Evolutionary conservation across 1,140 invertebrate genomes (phyloP).

Genomic region (Drosophila trapezifrons): DNA sequence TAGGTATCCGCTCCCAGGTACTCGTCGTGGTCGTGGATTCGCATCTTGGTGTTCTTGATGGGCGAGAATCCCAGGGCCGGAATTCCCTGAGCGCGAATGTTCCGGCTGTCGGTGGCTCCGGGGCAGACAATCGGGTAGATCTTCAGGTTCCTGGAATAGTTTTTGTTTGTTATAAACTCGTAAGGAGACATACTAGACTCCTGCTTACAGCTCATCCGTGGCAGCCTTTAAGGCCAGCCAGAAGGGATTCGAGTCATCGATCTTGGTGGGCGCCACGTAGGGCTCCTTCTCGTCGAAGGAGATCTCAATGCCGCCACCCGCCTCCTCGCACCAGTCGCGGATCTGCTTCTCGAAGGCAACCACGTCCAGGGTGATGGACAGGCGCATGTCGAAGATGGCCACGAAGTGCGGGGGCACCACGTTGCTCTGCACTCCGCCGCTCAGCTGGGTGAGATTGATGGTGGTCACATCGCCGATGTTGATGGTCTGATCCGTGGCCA

Average conservation of each 20-base stretch:
- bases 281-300: constrained; percentile 89
- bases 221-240: constrained; percentile 91
- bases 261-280: constrained; percentile 87
- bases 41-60: constrained; percentile 89
- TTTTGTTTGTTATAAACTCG: background rate
- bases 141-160: constrained; percentile 84
- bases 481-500: constrained; percentile 87
- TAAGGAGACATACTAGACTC: constrained; percentile 85
- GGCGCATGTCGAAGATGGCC: constrained; percentile 91
- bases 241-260: constrained; percentile 89
- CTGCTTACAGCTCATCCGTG: constrained; percentile 86
- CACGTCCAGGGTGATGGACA: constrained; percentile 89
- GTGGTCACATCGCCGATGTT: constrained; percentile 93
- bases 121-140: constrained; percentile 89
- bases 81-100: constrained; percentile 89
- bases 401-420: constrained; percentile 93
- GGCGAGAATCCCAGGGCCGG: constrained; percentile 91
- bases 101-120: constrained; percentile 91
- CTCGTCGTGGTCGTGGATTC: constrained; percentile 92
- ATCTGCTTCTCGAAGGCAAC: constrained; percentile 89
- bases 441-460: constrained; percentile 93
- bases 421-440: constrained; percentile 95
- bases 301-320: constrained; percentile 90
- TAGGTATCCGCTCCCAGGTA: constrained; percentile 89
- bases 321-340: constrained; percentile 91